Percentiles rank a stretch among this genome's conserved stretches.
Evolutionary conservation across 2,113 vertebrate species (phyloP).

Genomic region (Amia ocellicauda): DNA sequence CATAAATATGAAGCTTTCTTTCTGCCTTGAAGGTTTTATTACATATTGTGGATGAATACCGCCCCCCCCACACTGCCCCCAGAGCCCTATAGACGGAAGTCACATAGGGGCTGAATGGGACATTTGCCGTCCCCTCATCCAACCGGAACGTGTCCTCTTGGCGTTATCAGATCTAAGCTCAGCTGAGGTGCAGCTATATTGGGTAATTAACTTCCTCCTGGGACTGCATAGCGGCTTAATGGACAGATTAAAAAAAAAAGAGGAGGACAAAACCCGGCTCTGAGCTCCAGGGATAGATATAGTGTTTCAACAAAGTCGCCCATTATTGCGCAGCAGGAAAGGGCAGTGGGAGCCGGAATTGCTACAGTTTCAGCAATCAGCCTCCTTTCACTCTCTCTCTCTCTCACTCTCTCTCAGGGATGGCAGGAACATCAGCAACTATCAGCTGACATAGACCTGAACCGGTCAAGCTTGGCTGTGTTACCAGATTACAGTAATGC

Average conservation of each 20-base stretch:
- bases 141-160: slow-evolving; percentile 2
- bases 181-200: not conserved
- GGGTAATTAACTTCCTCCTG: not conserved
- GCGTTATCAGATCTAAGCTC: not conserved
- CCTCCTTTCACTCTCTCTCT: not conserved
- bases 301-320: slow-evolving; percentile 10
- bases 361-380: not conserved
- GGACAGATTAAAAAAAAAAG: slow-evolving; percentile 1
- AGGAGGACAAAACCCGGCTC: not conserved
- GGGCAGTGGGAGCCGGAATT: not conserved
- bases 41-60: too few relatives aligned
- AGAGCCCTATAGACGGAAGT: too few relatives aligned
- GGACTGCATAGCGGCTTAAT: slow-evolving; percentile 1
- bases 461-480: not conserved
- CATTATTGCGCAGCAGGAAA: slow-evolving; percentile 10
- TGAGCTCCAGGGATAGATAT: slow-evolving; percentile 6
- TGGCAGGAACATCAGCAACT: not conserved
- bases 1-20: too few relatives aligned
- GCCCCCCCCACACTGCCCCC: too few relatives aligned
- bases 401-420: not conserved
- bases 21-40: too few relatives aligned
- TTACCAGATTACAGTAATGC: too few relatives aligned
- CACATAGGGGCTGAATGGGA: not conserved
- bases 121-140: not conserved
- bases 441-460: not conserved